phyloP scores from a whole-genome alignment of 2,888 invertebrate species.

The Drosophila conformis region DNA sequence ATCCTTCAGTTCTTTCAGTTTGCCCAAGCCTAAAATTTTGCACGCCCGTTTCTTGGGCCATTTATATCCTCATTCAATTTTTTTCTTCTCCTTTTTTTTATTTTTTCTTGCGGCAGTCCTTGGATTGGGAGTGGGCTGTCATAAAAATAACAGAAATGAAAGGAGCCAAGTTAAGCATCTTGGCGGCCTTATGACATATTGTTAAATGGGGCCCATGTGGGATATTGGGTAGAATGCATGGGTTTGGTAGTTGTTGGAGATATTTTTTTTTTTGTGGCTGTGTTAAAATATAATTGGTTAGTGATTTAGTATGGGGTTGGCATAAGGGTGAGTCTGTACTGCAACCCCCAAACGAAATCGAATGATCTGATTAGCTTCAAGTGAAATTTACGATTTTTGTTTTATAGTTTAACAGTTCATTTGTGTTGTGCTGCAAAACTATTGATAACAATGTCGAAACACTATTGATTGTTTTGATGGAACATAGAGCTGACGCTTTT shows the following conservation, averaged over 20 bases:
- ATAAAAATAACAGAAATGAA: slow-evolving; percentile 65
- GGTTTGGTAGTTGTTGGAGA: slow-evolving; percentile 16
- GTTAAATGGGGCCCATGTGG: slow-evolving; percentile 73
- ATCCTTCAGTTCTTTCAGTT: slow-evolving; percentile 37
- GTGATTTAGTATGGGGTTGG: slow-evolving; percentile 32
- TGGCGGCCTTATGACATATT: slow-evolving; percentile 76
- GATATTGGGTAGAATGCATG: slow-evolving; percentile 43
- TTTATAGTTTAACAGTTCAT: slow-evolving; percentile 2
- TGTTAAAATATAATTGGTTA: slow-evolving; percentile 59
- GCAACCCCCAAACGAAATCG: not conserved
- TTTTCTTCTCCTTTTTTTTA: not conserved
- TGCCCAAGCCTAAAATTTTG: slow-evolving; percentile 46
- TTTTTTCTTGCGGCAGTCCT: slow-evolving; percentile 16
- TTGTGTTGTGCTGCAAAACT: not conserved
- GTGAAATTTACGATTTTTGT: not conserved
- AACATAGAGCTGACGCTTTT: not conserved
- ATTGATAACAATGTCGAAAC: not conserved
- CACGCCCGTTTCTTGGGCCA: slow-evolving; percentile 63
- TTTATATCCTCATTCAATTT: slow-evolving; percentile 47
- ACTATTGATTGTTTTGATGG: not conserved
- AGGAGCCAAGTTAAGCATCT: slow-evolving; percentile 72
- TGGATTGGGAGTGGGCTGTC: slow-evolving; percentile 59
- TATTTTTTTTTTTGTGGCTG: slow-evolving; percentile 12
- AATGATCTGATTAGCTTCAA: not conserved
- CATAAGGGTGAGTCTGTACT: not conserved